These are phyloP conservation scores for Prunella himalayana DNA, from an alignment of 2,113 vertebrate species.

Conservation along the genomic window DNA sequence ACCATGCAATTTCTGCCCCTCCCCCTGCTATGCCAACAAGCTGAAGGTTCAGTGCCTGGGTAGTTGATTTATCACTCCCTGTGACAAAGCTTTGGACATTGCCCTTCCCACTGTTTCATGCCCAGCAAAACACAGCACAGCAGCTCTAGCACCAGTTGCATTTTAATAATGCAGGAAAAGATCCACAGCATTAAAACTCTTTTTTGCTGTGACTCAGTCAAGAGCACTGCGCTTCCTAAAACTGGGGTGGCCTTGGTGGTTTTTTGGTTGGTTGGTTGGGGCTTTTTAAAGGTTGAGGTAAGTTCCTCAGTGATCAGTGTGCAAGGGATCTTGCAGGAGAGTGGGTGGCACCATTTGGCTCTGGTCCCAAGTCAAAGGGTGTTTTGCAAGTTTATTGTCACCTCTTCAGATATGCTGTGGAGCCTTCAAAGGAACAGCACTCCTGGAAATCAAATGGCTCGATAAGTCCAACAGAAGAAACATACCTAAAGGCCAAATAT, in stretches of 20 bases:
- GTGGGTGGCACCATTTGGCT: not conserved
- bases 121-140: not conserved
- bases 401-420: not conserved
- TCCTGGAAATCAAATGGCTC: not conserved
- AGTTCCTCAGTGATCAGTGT: not conserved
- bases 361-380: not conserved
- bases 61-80: not conserved
- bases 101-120: not conserved
- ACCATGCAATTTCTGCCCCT: not conserved
- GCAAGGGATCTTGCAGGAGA: not conserved
- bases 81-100: not conserved
- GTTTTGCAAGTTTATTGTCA: not conserved
- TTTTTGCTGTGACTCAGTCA: not conserved
- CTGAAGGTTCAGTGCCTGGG: not conserved
- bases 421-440: not conserved
- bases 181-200: not conserved
- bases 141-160: not conserved
- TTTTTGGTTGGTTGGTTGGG: not conserved
- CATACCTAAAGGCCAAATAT: not conserved
- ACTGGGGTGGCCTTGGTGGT: no score
- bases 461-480: not conserved
- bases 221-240: not conserved
- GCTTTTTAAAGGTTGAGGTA: not conserved
- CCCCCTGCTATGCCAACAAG: not conserved
- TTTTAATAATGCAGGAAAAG: not conserved